These are phyloP conservation scores for Eupithecia dodoneata DNA, from an alignment of 2,888 invertebrate genomes.

Conservation along the genomic window DNA sequence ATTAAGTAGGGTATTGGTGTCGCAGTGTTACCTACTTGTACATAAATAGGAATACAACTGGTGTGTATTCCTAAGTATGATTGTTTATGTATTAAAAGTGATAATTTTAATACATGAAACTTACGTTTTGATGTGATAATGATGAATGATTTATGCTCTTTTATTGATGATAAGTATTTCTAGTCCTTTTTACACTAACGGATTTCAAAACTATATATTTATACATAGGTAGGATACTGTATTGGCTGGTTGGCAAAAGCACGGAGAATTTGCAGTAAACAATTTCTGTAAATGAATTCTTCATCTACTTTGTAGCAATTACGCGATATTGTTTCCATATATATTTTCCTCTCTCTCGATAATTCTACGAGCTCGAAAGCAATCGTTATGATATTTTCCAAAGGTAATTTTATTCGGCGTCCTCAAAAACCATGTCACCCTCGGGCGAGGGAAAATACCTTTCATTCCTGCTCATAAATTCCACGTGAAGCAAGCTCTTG, in stretches of 20 bases:
- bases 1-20: not conserved
- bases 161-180: not conserved
- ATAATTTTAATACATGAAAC: too few species aligned
- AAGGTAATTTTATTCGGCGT: conserved; percentile 17
- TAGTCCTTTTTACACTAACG: not conserved
- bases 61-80: not conserved
- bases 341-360: conserved; percentile 9
- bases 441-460: conserved; percentile 27
- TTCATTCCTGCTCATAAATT: conserved; percentile 27
- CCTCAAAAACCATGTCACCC: conserved; percentile 27
- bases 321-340: not conserved
- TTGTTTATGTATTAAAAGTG: too few species aligned
- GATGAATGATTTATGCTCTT: not conserved
- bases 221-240: not conserved
- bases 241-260: not conserved
- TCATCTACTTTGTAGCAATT: not conserved
- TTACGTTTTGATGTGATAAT: too few species aligned
- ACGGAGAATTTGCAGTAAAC: not conserved
- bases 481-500: conserved; percentile 15
- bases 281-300: not conserved
- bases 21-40: not conserved
- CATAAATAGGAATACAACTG: not conserved
- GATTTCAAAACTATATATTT: not conserved
- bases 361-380: conserved; percentile 2
- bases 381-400: conserved; percentile 23